These are phyloP conservation scores for Hydraecia micacea DNA, from an alignment of 2,888 invertebrate species.

Conservation along the genomic window DNA sequence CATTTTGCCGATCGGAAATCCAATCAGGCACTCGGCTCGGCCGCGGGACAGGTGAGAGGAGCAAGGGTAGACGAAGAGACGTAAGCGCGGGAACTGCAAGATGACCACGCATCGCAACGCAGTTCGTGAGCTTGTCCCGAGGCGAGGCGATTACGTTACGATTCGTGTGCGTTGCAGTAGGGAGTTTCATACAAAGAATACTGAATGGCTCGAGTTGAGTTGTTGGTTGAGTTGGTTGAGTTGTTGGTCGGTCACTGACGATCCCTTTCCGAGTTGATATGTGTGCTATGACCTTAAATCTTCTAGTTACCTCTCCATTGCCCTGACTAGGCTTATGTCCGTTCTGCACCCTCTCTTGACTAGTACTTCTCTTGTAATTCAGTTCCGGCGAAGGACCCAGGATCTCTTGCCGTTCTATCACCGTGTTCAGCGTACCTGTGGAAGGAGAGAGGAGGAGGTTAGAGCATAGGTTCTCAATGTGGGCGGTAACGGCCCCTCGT, in stretches of 20 bases:
- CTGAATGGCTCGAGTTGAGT: too few relatives aligned
- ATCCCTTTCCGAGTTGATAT: neutral
- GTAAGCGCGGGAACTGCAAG: neutral
- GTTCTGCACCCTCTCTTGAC: constrained; percentile 82
- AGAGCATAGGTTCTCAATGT: neutral
- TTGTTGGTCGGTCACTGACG: too few relatives aligned
- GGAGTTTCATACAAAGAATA: neutral
- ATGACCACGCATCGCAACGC: neutral
- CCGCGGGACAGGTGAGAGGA: too few relatives aligned
- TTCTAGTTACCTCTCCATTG: constrained; percentile 74
- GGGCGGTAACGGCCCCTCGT: too few relatives aligned
- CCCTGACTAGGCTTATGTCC: constrained; percentile 74
- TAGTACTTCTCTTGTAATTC: constrained; percentile 89
- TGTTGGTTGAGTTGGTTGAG: too few relatives aligned
- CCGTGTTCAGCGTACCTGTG: constrained; percentile 89
- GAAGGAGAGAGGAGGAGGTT: constrained; percentile 31
- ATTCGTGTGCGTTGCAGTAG: neutral
- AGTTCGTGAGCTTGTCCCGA: neutral
- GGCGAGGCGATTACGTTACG: neutral
- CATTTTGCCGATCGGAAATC: too few relatives aligned
- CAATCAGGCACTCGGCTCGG: too few relatives aligned
- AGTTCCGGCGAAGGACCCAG: constrained; percentile 93
- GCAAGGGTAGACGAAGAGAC: constrained; percentile 9
- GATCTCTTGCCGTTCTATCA: constrained; percentile 94
- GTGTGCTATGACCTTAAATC: neutral